These are phyloP conservation scores for roundworm (Caenorhabditis elegans) DNA, from an alignment of 1,140 invertebrate genomes.

Conservation along the genomic window DNA sequence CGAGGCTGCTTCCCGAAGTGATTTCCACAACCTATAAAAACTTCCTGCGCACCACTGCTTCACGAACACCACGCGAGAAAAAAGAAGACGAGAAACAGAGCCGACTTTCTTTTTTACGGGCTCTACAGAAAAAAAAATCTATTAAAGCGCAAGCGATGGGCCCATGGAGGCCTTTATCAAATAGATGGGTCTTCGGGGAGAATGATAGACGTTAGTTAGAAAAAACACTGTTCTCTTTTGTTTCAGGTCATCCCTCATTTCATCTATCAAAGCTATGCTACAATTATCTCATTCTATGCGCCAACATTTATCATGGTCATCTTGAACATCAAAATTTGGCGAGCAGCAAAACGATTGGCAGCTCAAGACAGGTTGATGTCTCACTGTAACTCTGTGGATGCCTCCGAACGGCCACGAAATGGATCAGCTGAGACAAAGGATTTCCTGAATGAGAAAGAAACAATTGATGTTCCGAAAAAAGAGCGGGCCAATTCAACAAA, in stretches of 20 bases:
- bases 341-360: conserved; percentile 68
- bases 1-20: conserved; percentile 2
- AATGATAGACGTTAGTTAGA: not conserved
- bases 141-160: not conserved
- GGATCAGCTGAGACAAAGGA: not conserved
- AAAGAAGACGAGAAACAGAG: not conserved
- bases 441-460: not conserved
- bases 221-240: conserved; percentile 45
- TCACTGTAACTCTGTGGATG: not conserved
- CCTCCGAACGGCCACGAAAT: not conserved
- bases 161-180: not conserved
- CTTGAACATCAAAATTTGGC: conserved; percentile 69
- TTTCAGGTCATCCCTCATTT: conserved; percentile 60
- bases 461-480: conserved; percentile 22
- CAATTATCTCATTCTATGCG: conserved; percentile 70
- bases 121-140: not conserved
- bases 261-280: conserved; percentile 68
- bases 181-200: not conserved
- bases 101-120: not conserved
- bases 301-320: conserved; percentile 70
- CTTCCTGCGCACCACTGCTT: not conserved
- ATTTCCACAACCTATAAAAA: conserved; percentile 30
- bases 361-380: conserved; percentile 63
- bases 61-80: not conserved
- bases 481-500: conserved; percentile 12